Percentiles rank a stretch among this genome's conserved stretches.
Conservation (phyloP, 1,140 invertebrate genomes). For the Drosophila setifemur region DNA sequence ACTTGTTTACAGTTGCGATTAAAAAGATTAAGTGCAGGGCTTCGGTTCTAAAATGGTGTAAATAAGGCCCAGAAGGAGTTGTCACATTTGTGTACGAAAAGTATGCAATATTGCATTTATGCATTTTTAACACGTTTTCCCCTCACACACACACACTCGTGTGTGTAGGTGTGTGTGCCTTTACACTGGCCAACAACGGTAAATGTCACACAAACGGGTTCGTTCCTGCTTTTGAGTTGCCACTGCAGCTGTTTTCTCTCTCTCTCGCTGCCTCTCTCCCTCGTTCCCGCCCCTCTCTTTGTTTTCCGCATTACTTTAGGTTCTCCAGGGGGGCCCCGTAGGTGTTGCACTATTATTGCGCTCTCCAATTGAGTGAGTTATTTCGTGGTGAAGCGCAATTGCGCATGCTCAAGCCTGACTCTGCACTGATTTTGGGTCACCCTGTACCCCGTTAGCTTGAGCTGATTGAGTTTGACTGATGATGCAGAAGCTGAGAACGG, state of each 20-base stretch:
- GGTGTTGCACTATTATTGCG: slow-evolving; percentile 58
- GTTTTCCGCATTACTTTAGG: slow-evolving; percentile 22
- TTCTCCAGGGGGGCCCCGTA: slow-evolving; percentile 31
- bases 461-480: slow-evolving; percentile 5
- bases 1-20: too few relatives aligned
- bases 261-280: not conserved
- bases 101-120: slow-evolving; percentile 63
- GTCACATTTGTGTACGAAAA: too few relatives aligned
- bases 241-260: slow-evolving; percentile 50
- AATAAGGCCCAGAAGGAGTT: too few relatives aligned
- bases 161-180: slow-evolving; percentile 24
- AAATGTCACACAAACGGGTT: slow-evolving; percentile 32
- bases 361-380: slow-evolving; percentile 33
- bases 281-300: not conserved
- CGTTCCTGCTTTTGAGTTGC: slow-evolving; percentile 28
- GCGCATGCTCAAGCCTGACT: slow-evolving; percentile 50
- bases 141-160: not conserved
- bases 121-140: slow-evolving; percentile 60
- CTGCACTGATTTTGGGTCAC: slow-evolving; percentile 19
- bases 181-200: slow-evolving; percentile 63
- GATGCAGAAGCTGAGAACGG: not conserved
- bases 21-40: too few relatives aligned
- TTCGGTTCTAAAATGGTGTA: too few relatives aligned
- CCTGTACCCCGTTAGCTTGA: slow-evolving; percentile 22
- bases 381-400: not conserved